These are phyloP conservation scores for Bufo gargarizans DNA, from an alignment of 2,113 vertebrate genomes.

Conservation along the genomic window DNA sequence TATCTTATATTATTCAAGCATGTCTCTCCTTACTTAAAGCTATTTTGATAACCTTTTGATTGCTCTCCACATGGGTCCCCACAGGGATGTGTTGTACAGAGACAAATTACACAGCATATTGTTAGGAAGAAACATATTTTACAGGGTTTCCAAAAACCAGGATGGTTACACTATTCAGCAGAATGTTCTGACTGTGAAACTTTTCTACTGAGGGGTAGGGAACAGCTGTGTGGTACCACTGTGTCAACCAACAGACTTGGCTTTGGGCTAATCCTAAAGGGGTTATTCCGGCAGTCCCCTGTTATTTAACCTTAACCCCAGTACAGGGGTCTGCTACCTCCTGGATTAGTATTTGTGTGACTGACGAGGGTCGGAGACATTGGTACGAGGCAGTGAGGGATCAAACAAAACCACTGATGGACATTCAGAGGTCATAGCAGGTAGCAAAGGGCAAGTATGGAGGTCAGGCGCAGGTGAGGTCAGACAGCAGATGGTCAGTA, in stretches of 20 bases:
- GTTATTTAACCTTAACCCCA: neutral
- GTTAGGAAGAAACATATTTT: neutral
- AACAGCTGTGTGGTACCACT: neutral
- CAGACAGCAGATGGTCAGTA: no score
- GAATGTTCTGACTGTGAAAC: neutral
- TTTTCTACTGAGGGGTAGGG: neutral
- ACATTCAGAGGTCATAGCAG: no score
- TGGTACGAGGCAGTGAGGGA: neutral
- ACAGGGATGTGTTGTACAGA: constrained; percentile 24
- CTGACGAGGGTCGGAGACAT: no score
- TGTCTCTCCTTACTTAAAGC: constrained; percentile 32
- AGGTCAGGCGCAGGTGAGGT: no score
- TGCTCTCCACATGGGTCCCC: constrained; percentile 41
- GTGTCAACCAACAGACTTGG: no score
- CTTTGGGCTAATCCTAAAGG: no score
- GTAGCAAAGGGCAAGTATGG: no score
- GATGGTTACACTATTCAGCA: neutral
- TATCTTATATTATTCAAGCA: constrained; percentile 41
- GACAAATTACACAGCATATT: constrained; percentile 25
- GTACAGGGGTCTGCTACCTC: no score
- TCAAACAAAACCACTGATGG: no score
- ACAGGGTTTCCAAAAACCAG: neutral
- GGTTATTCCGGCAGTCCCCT: no score
- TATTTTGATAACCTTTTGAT: constrained; percentile 53
- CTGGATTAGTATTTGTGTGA: no score